These are phyloP conservation scores for Philopedon plagiatum DNA, from an alignment of 2,888 invertebrate genomes.

Conservation along the genomic window DNA sequence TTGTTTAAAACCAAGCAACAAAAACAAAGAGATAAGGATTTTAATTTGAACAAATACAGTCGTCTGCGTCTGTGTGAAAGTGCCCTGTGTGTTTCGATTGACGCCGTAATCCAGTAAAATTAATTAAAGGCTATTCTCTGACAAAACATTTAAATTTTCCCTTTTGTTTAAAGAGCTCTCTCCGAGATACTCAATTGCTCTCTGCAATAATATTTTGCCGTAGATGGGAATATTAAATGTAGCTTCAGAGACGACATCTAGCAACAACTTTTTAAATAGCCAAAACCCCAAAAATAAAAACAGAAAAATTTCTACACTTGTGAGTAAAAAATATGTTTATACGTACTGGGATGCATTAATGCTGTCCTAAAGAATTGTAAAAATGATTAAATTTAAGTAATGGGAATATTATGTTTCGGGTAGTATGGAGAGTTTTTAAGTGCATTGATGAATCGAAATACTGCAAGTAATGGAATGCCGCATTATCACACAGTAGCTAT, in stretches of 20 bases:
- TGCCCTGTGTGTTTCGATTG: conserved; percentile 40
- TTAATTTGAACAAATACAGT: conserved; percentile 38
- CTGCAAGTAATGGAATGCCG: neutral
- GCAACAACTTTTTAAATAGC: too few species aligned
- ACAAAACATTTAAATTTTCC: conserved; percentile 41
- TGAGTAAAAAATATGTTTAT: too few species aligned
- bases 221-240: neutral
- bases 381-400: too few species aligned
- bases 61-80: conserved; percentile 15
- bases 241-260: neutral
- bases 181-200: neutral
- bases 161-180: conserved; percentile 40
- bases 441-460: neutral
- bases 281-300: too few species aligned
- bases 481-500: neutral
- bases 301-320: too few species aligned
- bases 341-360: too few species aligned
- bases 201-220: conserved; percentile 1
- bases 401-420: too few species aligned
- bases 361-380: too few species aligned
- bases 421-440: too few species aligned
- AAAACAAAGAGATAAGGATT: conserved; percentile 40
- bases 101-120: conserved; percentile 42
- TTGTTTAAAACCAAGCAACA: conserved; percentile 18
- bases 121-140: conserved; percentile 36